These are phyloP conservation scores for Dipodomys stephensi DNA, from an alignment of 2,113 vertebrate species.

Conservation along the genomic window DNA sequence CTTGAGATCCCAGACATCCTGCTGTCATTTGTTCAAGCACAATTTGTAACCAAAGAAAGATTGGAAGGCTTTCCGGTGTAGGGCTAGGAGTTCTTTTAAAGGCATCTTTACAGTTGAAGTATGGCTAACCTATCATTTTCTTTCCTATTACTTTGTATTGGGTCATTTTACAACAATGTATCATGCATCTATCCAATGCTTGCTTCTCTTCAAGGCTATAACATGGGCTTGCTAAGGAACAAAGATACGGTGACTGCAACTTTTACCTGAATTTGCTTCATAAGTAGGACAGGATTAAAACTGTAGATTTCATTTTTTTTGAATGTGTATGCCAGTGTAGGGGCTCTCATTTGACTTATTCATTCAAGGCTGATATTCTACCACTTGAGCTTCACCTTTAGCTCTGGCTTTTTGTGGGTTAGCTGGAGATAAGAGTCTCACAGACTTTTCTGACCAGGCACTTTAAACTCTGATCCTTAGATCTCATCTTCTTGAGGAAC, in stretches of 20 bases:
- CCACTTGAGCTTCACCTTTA: too few relatives aligned
- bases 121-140: constrained; percentile 49
- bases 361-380: too few relatives aligned
- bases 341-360: too few relatives aligned
- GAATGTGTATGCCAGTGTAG: too few relatives aligned
- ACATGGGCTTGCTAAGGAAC: not conserved
- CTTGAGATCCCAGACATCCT: constrained; percentile 32
- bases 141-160: not conserved
- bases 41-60: constrained; percentile 56
- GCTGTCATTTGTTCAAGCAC: constrained; percentile 52
- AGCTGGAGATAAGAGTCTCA: too few relatives aligned
- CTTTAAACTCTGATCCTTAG: too few relatives aligned
- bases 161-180: not conserved
- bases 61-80: constrained; percentile 48
- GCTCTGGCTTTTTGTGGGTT: too few relatives aligned
- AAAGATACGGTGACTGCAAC: not conserved
- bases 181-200: not conserved
- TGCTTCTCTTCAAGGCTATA: not conserved
- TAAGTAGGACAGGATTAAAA: not conserved
- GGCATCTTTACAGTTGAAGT: constrained; percentile 33
- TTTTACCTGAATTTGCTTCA: constrained; percentile 30
- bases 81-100: constrained; percentile 11
- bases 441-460: too few relatives aligned
- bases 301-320: constrained; percentile 43
- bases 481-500: too few relatives aligned